These are phyloP conservation scores for Strigamia maritima DNA, from an alignment of 2,888 invertebrate genomes.

Conservation along the genomic window DNA sequence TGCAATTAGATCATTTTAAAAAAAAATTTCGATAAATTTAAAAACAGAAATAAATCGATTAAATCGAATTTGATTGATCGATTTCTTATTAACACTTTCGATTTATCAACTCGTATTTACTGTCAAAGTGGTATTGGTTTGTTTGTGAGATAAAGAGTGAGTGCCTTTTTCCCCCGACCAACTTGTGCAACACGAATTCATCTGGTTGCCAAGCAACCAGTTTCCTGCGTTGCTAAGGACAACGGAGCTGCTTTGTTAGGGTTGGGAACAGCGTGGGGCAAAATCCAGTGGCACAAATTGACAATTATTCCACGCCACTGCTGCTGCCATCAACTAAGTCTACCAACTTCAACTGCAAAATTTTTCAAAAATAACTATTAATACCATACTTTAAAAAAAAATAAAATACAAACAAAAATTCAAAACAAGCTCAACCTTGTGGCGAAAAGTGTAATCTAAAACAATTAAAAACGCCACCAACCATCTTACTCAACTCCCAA, in stretches of 20 bases:
- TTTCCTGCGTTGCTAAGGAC: not conserved
- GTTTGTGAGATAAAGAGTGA: constrained; percentile 2
- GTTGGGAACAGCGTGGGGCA: constrained; percentile 24
- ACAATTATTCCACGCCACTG: constrained; percentile 29
- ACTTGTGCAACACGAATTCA: constrained; percentile 21
- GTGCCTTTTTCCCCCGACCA: constrained; percentile 12
- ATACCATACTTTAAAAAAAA: not conserved
- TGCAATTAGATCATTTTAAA: too few species aligned
- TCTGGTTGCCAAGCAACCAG: constrained; percentile 13
- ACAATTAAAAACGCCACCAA: too few species aligned
- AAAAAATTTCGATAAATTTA: not conserved
- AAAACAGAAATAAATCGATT: not conserved
- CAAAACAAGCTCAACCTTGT: not conserved
- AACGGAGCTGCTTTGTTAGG: constrained; percentile 29
- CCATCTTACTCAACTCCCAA: too few species aligned
- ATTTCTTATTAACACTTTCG: not conserved
- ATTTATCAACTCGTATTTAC: not conserved
- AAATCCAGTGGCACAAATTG: constrained; percentile 29
- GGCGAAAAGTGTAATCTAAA: not conserved
- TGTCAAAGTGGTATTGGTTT: not conserved
- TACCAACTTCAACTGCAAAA: not conserved
- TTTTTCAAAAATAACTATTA: not conserved
- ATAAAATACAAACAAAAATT: not conserved
- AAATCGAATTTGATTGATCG: not conserved
- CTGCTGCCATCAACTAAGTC: constrained; percentile 21